Conservation (phyloP, 2,888 invertebrate genomes). For the Lithosia quadra region DNA sequence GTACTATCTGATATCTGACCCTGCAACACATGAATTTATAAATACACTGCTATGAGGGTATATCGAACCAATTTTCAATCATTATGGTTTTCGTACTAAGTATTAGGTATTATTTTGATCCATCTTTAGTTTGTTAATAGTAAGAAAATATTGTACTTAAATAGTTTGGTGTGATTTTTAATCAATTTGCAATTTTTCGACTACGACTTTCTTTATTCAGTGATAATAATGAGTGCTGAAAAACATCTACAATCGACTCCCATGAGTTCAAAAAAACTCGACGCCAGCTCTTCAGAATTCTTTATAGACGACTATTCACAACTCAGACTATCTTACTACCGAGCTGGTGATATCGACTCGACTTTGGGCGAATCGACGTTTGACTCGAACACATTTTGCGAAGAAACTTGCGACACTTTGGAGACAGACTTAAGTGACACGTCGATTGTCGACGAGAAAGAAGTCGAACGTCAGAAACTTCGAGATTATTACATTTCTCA, state of each 20-base stretch:
- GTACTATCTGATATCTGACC: background rate
- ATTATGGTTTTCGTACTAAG: background rate
- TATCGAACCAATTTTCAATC: background rate
- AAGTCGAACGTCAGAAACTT: slow-evolving; percentile 53
- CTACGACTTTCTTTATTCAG: background rate
- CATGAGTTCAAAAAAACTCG: slow-evolving; percentile 17
- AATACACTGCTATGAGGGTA: background rate
- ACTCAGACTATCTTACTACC: slow-evolving; percentile 70
- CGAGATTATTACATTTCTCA: slow-evolving; percentile 62
- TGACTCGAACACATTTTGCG: slow-evolving; percentile 14
- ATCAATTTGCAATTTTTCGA: background rate
- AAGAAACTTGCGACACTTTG: slow-evolving; percentile 32
- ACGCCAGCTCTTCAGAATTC: slow-evolving; percentile 29
- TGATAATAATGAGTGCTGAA: slow-evolving; percentile 36
- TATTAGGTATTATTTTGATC: background rate
- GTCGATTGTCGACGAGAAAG: slow-evolving; percentile 27
- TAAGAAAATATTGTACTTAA: background rate
- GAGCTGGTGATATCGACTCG: slow-evolving; percentile 29
- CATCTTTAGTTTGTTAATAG: background rate
- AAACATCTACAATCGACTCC: slow-evolving; percentile 25
- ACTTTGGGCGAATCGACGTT: slow-evolving; percentile 25
- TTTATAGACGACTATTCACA: slow-evolving; percentile 74
- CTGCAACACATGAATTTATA: background rate
- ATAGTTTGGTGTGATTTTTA: background rate
- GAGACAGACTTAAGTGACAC: slow-evolving; percentile 45